Evolutionary conservation across 2,888 invertebrate genomes (phyloP), one percentile per base, ranked within the genome.

Genomic region (Lepidochrysops patricia): DNA sequence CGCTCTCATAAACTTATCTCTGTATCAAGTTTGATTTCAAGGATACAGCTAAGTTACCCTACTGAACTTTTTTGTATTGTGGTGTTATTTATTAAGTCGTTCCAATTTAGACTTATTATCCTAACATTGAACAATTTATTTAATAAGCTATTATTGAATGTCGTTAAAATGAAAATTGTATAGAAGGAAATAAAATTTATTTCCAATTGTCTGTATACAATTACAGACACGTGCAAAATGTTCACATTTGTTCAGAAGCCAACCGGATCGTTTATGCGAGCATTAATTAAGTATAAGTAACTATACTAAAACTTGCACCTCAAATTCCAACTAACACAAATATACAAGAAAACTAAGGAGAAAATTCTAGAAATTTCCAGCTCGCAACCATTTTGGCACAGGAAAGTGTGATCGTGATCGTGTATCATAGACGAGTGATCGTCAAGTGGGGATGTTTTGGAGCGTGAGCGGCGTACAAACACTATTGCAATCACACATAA

Each of bases 401-500:
- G 25, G 15, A 26, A 50, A 50, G 13, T 50, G 26, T 50, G 26
- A n/a, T n/a, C n/a, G n/a, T n/a, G n/a, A n/a, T n/a, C n/a, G n/a
- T 26, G 26, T 26, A 26, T 50, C 50, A 25, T 54, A 19, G 32
- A 9, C 54, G 54, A 54, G 32, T 52, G 52, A 52, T 52, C 52
- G 52, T 52, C 52, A 52, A 52, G 52, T 52, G 29, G 32, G 32
- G 32, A 32, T 32, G 54, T 54, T 54, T 54, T 32, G 54, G 32
- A 54, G 29, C 54, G 54, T 29, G 54, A 29, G 29, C 54, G 32
- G 29, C 43, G 43, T 43, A 19, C 43, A 43, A 43, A 43, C 43
- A 43, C 43, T 43, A 43, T 43, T 43, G 43, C 43, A 43, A 43
- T 43, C 43, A 43, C 43, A 43, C 43, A 43, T 43, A 23, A 43